Evolutionary conservation across 2,888 invertebrate species (phyloP).

Genomic region (Sisyra terminalis): DNA sequence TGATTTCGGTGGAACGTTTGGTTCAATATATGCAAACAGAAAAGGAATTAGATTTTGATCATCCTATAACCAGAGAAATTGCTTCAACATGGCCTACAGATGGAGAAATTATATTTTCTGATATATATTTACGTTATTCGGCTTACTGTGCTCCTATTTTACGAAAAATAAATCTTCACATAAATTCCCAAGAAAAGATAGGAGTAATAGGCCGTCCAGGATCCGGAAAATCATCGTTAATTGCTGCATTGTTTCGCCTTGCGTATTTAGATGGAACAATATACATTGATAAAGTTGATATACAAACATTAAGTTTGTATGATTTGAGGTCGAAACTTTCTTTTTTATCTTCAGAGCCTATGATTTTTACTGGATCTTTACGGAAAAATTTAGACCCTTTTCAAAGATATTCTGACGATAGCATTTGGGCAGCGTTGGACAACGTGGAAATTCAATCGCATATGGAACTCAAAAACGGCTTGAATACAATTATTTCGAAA

Average conservation of each 20-base stretch:
- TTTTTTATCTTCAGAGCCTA: conserved; percentile 75
- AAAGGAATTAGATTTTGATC: conserved; percentile 50
- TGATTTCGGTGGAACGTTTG: conserved; percentile 81
- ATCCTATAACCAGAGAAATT: conserved; percentile 45
- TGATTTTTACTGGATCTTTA: conserved; percentile 73
- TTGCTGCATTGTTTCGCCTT: conserved; percentile 66
- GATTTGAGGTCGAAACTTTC: conserved; percentile 60
- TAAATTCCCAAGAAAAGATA: conserved; percentile 55
- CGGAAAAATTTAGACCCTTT: conserved; percentile 84
- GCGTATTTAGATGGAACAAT: conserved; percentile 64
- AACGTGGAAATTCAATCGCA: conserved; percentile 66
- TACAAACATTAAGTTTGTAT: conserved; percentile 51
- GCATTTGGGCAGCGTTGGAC: conserved; percentile 71
- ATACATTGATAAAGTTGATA: conserved; percentile 62
- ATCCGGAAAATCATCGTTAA: conserved; percentile 65
- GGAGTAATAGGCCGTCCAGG: conserved; percentile 74
- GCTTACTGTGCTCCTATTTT: conserved; percentile 56
- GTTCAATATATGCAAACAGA: conserved; percentile 33
- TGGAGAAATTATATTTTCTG: conserved; percentile 50
- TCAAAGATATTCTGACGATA: conserved; percentile 56
- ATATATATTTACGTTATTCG: conserved; percentile 55
- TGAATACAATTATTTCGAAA: conserved; percentile 57
- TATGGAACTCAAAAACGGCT: conserved; percentile 41
- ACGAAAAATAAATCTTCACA: conserved; percentile 46
- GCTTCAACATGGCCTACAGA: conserved; percentile 53